Percentiles rank a stretch among this genome's conserved stretches.
Evolutionary conservation across 2,888 invertebrate genomes (phyloP).

Genomic region (Calameuta pallipes): DNA sequence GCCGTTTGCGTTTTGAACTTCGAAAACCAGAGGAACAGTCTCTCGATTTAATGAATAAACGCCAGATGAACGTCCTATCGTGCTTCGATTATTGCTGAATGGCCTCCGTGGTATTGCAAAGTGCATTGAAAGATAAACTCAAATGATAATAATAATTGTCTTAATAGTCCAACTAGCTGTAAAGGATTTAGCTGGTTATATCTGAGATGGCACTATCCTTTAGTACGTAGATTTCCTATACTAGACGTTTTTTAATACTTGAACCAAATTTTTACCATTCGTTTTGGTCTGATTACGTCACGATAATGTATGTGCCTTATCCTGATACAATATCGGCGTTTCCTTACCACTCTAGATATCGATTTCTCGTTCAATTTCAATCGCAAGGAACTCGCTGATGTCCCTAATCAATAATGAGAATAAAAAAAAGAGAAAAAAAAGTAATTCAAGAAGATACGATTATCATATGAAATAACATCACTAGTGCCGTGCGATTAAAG

Average conservation of each 20-base stretch:
- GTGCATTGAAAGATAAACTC: conserved; percentile 26
- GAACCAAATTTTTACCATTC: conserved; percentile 28
- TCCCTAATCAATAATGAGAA: not conserved
- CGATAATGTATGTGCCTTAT: conserved; percentile 49
- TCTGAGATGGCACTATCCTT: conserved; percentile 34
- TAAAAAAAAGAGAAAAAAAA: not conserved
- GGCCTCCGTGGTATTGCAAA: not conserved
- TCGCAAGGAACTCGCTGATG: not conserved
- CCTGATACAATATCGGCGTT: conserved; percentile 33
- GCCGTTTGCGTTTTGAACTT: conserved; percentile 23
- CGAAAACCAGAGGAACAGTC: conserved; percentile 15
- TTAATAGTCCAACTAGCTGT: conserved; percentile 1
- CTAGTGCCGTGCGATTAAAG: conserved; percentile 36
- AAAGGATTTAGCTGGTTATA: conserved; percentile 15
- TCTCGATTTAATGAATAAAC: conserved; percentile 17
- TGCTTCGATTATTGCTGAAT: conserved; percentile 27
- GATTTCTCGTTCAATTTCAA: conserved; percentile 5
- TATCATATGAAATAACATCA: conserved; percentile 22
- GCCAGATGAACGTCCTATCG: conserved; percentile 20
- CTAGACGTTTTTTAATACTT: not conserved
- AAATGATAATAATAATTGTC: conserved; percentile 30
- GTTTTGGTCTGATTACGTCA: conserved; percentile 38
- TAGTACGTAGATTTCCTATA: not conserved
- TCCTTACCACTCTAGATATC: conserved; percentile 18
- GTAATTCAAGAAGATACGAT: conserved; percentile 10